Base-by-base conservation (phyloP, 2,888 invertebrate species). In the Netelia virgata region DNA sequence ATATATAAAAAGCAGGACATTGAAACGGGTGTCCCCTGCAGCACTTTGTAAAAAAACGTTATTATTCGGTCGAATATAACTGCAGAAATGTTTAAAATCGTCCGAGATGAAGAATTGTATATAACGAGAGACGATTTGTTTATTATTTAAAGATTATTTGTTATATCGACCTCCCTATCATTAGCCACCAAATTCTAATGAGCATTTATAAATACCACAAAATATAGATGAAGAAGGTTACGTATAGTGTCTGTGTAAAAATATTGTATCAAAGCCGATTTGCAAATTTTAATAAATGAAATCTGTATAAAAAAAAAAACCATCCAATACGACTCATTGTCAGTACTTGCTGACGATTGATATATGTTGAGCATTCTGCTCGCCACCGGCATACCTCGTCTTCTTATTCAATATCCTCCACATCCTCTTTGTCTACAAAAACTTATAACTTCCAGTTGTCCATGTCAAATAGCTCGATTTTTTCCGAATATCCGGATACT, bases 231-330 rank as follows among this genome's bases (percentile, higher is more conserved):
- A 50, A 70, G 43, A 59, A 55, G 16, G 28, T 63, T 63, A 85
- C 88, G 86, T 89, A 88, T 88, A 88, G 23, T 3, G 87, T 86
- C 85, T 76, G 86, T 90, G 87, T 88, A 90, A 88, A 88, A 87
- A 87, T 81, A 90, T 89, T 91, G 89, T 90, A 88, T 88, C 86
- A 82, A 84, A 78, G 73, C 74, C 73, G 82, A 90, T 85, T 87
- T 85, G 86, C 76, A 85, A 89, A 86, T 88, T 86, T 70, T 63
- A 91, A 90, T 91, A 91, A 91, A 91, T 86, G 79, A 84, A 86
- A 88, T 86, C 74, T 88, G 83, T 90, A 86, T 36, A 36, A 36
- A 36, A 78, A 77, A 78, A 47, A 84, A 16, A n/a, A n/a, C n/a
- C 5, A 23, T 18, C 28, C 14, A 16, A 14, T 18, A 14, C 14